Percentiles rank a stretch among this genome's conserved stretches.
These are phyloP conservation scores for Leucophora obtusa DNA, from an alignment of 2,888 invertebrate genomes.

Conservation along the genomic window DNA sequence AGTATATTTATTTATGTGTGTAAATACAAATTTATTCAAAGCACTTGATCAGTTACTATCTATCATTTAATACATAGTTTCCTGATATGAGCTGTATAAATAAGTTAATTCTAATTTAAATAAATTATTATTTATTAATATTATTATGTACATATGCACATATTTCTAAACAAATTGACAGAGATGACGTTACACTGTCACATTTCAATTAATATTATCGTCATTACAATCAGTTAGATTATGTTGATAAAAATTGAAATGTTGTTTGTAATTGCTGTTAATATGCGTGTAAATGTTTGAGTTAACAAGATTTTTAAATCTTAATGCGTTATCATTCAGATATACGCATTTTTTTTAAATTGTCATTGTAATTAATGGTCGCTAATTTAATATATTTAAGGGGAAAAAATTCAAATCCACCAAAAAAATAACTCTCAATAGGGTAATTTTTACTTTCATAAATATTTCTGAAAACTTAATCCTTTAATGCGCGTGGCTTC, in stretches of 20 bases:
- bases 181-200: conserved; percentile 38
- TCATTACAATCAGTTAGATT: conserved; percentile 2
- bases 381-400: too few relatives aligned
- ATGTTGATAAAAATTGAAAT: neutral
- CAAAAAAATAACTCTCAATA: too few relatives aligned
- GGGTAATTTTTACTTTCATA: too few relatives aligned
- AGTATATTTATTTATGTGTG: neutral
- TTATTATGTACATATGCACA: neutral
- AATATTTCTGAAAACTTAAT: too few relatives aligned
- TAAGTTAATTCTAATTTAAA: neutral
- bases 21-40: neutral
- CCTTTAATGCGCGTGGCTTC: too few relatives aligned
- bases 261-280: neutral
- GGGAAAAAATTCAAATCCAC: too few relatives aligned
- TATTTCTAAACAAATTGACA: conserved; percentile 13
- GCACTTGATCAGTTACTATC: conserved; percentile 47
- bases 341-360: neutral
- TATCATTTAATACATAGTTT: conserved; percentile 40
- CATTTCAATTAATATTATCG: conserved; percentile 29
- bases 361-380: neutral
- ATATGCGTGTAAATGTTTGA: neutral
- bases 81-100: conserved; percentile 41
- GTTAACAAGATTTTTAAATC: neutral
- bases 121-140: neutral
- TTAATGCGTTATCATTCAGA: too few relatives aligned